Evolutionary conservation across 2,888 invertebrate genomes (phyloP).

Genomic region (Frankliniella fusca): DNA sequence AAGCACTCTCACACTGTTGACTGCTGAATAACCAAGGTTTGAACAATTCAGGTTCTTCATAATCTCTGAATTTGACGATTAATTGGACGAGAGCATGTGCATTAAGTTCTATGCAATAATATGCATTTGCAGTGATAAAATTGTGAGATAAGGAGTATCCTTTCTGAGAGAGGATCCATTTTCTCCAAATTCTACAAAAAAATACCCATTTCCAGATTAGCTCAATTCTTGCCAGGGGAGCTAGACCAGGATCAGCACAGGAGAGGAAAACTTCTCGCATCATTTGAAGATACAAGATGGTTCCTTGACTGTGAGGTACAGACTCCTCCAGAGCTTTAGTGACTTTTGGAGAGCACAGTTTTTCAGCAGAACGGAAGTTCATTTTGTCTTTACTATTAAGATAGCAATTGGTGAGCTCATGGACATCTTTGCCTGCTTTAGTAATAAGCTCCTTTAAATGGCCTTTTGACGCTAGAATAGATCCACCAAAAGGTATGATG

Average conservation of each 20-base stretch:
- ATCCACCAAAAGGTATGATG: background rate
- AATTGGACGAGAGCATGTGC: conserved; percentile 36
- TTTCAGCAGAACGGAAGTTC: conserved; percentile 40
- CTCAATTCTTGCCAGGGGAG: conserved; percentile 36
- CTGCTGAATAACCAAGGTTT: conserved; percentile 25
- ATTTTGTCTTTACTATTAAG: conserved; percentile 39
- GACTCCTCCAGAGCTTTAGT: conserved; percentile 36
- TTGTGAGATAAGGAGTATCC: conserved; percentile 38
- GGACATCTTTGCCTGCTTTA: conserved; percentile 37
- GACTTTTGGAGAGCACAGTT: conserved; percentile 39
- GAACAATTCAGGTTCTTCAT: conserved; percentile 19
- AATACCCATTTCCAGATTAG: conserved; percentile 39
- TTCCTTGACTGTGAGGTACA: conserved; percentile 39
- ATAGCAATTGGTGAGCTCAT: conserved; percentile 38
- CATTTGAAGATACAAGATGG: conserved; percentile 39
- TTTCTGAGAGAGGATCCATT: conserved; percentile 37
- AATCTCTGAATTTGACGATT: conserved; percentile 22
- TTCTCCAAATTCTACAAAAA: background rate
- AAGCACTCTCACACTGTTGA: conserved; percentile 29
- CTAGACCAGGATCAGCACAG: conserved; percentile 35
- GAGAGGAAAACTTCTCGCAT: conserved; percentile 37
- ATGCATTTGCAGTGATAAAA: conserved; percentile 40
- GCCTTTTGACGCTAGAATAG: background rate
- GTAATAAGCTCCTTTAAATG: background rate
- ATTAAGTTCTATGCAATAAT: conserved; percentile 39